These are phyloP conservation scores for Pheosia tremula DNA, from an alignment of 2,888 invertebrate genomes.

Conservation along the genomic window DNA sequence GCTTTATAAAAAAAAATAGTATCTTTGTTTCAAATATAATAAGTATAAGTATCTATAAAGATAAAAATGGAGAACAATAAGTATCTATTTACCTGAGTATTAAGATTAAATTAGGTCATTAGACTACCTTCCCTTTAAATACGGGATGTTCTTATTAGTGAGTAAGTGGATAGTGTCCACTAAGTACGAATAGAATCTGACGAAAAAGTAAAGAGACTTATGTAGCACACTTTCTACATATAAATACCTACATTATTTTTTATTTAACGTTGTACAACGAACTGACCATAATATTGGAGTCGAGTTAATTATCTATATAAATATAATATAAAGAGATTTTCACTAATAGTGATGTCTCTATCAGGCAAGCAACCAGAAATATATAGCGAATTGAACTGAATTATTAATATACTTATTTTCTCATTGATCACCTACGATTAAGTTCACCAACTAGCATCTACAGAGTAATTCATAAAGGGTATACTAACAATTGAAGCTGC, in stretches of 20 bases:
- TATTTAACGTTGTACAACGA: constrained; percentile 1
- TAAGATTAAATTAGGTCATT: neutral
- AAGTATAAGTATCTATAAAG: too few species aligned
- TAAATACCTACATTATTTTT: constrained; percentile 9
- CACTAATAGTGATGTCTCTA: too few species aligned
- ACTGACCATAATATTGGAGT: neutral
- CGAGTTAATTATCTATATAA: neutral
- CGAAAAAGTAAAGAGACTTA: constrained; percentile 36
- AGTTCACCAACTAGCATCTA: too few species aligned
- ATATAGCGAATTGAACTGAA: too few species aligned
- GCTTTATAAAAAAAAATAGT: neutral
- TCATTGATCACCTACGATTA: too few species aligned
- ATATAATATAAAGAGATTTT: too few species aligned
- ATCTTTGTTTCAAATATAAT: neutral
- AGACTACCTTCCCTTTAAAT: neutral
- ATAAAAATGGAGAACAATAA: neutral
- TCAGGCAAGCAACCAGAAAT: too few species aligned
- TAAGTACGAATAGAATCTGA: constrained; percentile 31
- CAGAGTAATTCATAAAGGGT: too few species aligned
- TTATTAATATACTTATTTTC: too few species aligned
- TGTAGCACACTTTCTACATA: constrained; percentile 17
- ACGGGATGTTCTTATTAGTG: constrained; percentile 14
- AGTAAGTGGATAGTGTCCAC: constrained; percentile 23
- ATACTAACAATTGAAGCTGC: too few species aligned
- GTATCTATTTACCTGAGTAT: neutral